Percentiles rank a stretch among this genome's conserved stretches.
Evolutionary conservation across 2,797 vertebrate genomes (phyloP).

Genomic region (Anniella stebbinsi): DNA sequence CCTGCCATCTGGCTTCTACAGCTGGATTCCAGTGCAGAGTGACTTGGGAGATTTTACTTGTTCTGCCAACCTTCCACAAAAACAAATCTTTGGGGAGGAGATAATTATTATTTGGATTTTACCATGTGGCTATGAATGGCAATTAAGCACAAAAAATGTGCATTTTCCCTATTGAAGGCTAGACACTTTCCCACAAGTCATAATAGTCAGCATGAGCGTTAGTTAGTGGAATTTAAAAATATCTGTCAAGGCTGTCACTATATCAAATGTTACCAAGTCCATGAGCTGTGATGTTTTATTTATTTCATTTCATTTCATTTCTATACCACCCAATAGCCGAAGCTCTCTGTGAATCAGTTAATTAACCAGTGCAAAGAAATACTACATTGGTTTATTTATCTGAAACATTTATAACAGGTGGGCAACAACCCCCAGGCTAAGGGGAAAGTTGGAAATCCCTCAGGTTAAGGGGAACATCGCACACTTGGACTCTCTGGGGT

Average conservation of each 20-base stretch:
- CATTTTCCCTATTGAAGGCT: constrained; percentile 73
- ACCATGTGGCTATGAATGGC: constrained; percentile 75
- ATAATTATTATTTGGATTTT: constrained; percentile 70
- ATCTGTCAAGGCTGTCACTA: constrained; percentile 67
- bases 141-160: constrained; percentile 76
- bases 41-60: constrained; percentile 73
- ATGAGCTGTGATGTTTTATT: background rate
- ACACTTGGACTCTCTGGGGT: background rate
- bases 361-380: background rate
- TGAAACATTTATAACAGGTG: background rate
- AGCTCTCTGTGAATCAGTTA: background rate
- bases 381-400: background rate
- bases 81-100: constrained; percentile 80
- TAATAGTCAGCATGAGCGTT: constrained; percentile 65
- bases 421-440: no score
- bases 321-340: no score
- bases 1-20: constrained; percentile 76
- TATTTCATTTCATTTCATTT: no score
- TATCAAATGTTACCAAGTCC: background rate
- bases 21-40: constrained; percentile 65
- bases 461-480: no score
- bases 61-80: constrained; percentile 72
- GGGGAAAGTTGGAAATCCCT: no score
- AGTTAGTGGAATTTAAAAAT: constrained; percentile 69
- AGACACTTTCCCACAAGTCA: constrained; percentile 74